Percentiles rank a stretch among this genome's conserved stretches.
Evolutionary conservation across 2,113 vertebrate species (phyloP).

Genomic region (Raja brachyura): DNA sequence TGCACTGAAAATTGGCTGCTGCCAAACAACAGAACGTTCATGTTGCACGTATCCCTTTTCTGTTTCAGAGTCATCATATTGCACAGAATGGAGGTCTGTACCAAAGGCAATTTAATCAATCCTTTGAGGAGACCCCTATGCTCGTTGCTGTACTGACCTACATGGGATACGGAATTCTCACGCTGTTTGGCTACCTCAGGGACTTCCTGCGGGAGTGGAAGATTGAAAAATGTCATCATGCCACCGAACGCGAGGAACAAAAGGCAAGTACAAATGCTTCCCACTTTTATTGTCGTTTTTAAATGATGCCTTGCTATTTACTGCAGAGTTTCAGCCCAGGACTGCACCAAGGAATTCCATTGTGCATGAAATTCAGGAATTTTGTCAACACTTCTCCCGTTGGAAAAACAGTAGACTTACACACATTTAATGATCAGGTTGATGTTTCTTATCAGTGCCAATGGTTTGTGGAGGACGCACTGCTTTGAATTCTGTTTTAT

Average conservation of each 20-base stretch:
- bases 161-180: constrained; percentile 92
- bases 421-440: neutral
- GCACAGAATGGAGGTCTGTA: constrained; percentile 73
- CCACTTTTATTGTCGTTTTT: neutral
- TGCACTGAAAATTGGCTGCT: neutral
- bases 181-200: constrained; percentile 88
- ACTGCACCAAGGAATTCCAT: neutral
- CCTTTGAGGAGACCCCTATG: constrained; percentile 89
- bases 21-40: neutral
- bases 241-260: constrained; percentile 84
- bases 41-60: constrained; percentile 40
- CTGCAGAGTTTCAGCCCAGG: neutral
- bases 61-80: constrained; percentile 64
- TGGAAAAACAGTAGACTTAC: neutral
- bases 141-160: constrained; percentile 93
- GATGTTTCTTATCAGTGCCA: neutral
- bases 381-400: neutral
- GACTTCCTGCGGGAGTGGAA: constrained; percentile 90
- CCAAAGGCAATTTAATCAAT: constrained; percentile 79
- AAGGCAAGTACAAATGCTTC: constrained; percentile 60
- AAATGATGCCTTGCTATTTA: neutral
- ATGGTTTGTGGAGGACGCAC: neutral
- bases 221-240: constrained; percentile 86
- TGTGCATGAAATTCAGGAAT: neutral
- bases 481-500: neutral